These are phyloP conservation scores for Protonibea diacanthus DNA, from an alignment of 2,797 vertebrate genomes.

Conservation along the genomic window DNA sequence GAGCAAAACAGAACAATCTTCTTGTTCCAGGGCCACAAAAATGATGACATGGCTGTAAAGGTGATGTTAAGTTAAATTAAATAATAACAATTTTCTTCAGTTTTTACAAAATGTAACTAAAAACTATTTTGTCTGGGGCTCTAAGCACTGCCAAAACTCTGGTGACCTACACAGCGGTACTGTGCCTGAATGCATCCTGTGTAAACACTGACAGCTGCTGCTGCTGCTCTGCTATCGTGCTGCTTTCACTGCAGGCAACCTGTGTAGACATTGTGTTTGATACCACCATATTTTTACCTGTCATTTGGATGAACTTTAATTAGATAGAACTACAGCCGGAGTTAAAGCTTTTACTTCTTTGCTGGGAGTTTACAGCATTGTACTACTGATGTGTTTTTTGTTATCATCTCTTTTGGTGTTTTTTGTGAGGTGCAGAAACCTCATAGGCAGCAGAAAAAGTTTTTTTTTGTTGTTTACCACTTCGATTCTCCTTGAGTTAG, in stretches of 20 bases:
- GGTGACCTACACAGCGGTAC: not conserved
- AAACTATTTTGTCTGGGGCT: not conserved
- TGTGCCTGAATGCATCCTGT: slow-evolving; percentile 8
- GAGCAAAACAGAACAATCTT: not conserved
- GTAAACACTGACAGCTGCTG: slow-evolving; percentile 11
- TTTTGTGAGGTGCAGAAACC: not conserved
- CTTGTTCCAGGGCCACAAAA: not conserved
- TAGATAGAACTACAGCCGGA: no score
- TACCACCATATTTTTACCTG: not conserved
- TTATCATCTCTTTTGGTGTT: not conserved
- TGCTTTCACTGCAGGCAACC: not conserved
- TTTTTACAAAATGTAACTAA: not conserved
- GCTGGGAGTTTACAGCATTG: not conserved
- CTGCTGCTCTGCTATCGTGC: not conserved
- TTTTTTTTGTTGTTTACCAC: not conserved
- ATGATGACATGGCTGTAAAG: not conserved
- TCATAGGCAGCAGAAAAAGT: not conserved
- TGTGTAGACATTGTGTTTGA: not conserved
- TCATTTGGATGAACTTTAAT: not conserved
- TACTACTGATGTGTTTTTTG: not conserved
- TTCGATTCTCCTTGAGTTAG: slow-evolving; percentile 9
- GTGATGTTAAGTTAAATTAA: not conserved
- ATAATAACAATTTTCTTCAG: not conserved
- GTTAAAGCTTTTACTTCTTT: not conserved
- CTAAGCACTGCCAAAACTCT: not conserved